These are phyloP conservation scores for Romanogobio albipinnatus DNA, from an alignment of 2,113 vertebrate species.

Conservation along the genomic window DNA sequence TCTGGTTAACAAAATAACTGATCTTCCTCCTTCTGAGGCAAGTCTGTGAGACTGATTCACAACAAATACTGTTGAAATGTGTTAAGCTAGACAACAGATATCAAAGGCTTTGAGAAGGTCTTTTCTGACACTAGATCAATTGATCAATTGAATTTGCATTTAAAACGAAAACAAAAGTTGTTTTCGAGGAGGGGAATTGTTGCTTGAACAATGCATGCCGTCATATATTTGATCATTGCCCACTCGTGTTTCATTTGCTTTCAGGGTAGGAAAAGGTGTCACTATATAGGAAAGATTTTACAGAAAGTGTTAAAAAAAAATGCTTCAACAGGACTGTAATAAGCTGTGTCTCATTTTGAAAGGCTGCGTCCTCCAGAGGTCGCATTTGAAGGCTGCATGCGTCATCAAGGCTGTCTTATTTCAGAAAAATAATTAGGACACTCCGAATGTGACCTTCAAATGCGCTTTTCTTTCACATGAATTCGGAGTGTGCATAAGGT, in stretches of 20 bases:
- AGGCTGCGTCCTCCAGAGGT: too few species aligned
- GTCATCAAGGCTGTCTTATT: too few species aligned
- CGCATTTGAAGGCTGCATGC: too few species aligned
- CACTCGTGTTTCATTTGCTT: neutral
- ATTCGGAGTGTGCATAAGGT: too few species aligned
- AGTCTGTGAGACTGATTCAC: neutral
- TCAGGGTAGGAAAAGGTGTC: neutral
- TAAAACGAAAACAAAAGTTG: neutral
- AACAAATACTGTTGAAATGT: neutral
- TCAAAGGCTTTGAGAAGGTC: neutral
- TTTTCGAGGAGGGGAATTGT: neutral
- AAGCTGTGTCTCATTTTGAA: too few species aligned
- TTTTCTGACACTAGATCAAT: slow-evolving; percentile 8
- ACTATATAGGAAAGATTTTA: neutral
- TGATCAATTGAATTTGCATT: slow-evolving; percentile 9
- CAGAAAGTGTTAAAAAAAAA: too few species aligned
- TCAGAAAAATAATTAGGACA: too few species aligned
- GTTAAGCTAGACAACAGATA: slow-evolving; percentile 2
- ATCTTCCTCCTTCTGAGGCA: neutral
- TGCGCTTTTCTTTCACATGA: too few species aligned
- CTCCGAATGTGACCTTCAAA: too few species aligned
- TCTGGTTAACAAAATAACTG: neutral
- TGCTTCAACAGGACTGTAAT: neutral
- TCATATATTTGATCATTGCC: slow-evolving; percentile 8
- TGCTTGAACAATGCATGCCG: neutral